Base-by-base conservation (phyloP, 92 coral and sea anemone species). In the Phymanthus crucifer region DNA sequence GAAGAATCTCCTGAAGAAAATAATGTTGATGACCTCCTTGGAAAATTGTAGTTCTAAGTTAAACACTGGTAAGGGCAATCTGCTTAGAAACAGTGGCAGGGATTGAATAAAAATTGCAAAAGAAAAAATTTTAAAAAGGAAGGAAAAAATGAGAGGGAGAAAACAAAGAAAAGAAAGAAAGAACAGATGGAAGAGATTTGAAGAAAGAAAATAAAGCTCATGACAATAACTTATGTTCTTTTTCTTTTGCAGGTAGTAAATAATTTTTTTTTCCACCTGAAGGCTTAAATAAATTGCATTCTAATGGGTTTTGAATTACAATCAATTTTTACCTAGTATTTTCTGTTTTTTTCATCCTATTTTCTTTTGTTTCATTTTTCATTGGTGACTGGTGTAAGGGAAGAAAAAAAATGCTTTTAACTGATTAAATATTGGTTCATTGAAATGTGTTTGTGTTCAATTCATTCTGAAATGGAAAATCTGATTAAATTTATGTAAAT, bases 1-100 rank as follows among this genome's bases (percentile, higher is more conserved):
- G 64, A 21, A 54, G 72, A 4, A 11, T 66, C 71, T 66, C 48
- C 74, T 70, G 75, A 71, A 45, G 75, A 71, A n/a, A 23, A 38
- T 3, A 37, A 71, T 13, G 24, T 71, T 34, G 75, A 71, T 37
- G 75, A 32, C 27, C 83, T 54, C 58, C n/a, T 77, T 77, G 33
- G 33, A 29, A 38, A 71, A 37, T 21, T 71, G 54, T 71, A 71
- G 11, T 0, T 46, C 2, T 80, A 54, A 54, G 64, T 10, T 54
- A 7, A 54, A 21, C n/a, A 21, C 0, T 4, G 64, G 64, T 54
- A 29, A 54, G 64, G 21, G 11, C 4, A 50, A 13, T 16, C n/a
- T 50, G n/a, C 3, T 4, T 4, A 4, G n/a, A 4, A 48, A 1
- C 33, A 77, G 37, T 70, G 65, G 18, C 3, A 34, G 19, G n/a